Percentiles rank a stretch among this genome's conserved stretches.
Evolutionary conservation across 2,888 invertebrate genomes (phyloP).

Genomic region (Crossocerus cetratus): DNA sequence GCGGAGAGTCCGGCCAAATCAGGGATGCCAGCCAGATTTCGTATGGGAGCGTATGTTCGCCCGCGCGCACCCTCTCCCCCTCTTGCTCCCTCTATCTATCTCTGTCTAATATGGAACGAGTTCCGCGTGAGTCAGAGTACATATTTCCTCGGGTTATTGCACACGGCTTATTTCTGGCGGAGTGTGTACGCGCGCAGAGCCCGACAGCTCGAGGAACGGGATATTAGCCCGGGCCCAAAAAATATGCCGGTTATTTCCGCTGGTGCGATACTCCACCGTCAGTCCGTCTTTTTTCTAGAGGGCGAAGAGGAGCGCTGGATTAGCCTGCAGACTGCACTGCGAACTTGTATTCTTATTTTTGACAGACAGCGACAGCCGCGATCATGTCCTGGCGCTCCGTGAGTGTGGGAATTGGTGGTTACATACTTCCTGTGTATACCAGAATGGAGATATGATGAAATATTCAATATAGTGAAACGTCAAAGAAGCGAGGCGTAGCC

Average conservation of each 20-base stretch:
- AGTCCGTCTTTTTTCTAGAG: no score
- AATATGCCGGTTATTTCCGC: constrained; percentile 2
- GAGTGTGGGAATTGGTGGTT: no score
- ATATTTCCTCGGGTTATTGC: constrained; percentile 24
- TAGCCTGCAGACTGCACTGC: no score
- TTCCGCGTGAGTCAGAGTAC: constrained; percentile 33
- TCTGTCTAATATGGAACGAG: constrained; percentile 23
- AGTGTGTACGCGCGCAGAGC: constrained; percentile 3
- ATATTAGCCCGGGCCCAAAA: constrained; percentile 31
- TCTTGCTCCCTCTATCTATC: not conserved
- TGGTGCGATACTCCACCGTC: no score
- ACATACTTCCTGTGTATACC: no score
- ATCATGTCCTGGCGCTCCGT: no score
- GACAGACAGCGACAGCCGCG: no score
- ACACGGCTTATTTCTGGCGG: constrained; percentile 32
- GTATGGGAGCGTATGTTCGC: not conserved
- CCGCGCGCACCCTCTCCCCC: not conserved
- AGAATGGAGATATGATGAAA: no score
- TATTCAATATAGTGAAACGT: no score
- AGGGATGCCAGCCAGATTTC: not conserved
- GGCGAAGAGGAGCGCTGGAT: no score
- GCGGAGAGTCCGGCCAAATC: not conserved
- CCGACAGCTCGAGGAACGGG: constrained; percentile 14
- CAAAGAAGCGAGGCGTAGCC: no score
- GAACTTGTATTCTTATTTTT: no score